Evolutionary conservation across 2,113 vertebrate species (phyloP).

Genomic region (Aphyosemion australe): DNA sequence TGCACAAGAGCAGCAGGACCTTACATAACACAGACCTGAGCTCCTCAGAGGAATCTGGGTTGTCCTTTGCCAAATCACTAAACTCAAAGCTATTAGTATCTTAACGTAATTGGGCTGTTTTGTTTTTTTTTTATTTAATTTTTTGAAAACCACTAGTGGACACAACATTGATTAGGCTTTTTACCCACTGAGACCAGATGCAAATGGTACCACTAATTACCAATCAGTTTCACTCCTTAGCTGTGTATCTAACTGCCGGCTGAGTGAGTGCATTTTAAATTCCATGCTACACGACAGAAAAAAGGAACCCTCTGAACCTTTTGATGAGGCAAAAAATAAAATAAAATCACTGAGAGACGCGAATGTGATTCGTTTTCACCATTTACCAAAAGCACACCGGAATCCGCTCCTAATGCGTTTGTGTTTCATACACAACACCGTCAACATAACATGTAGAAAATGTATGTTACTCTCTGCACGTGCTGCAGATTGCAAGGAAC

Average conservation of each 20-base stretch:
- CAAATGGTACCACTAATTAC: constrained; percentile 76
- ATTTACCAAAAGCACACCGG: constrained; percentile 38
- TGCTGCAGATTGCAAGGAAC: constrained; percentile 45
- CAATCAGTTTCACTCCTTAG: constrained; percentile 69
- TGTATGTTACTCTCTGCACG: constrained; percentile 15
- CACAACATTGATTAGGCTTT: constrained; percentile 69
- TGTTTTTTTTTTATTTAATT: constrained; percentile 24
- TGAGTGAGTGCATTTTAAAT: constrained; percentile 65
- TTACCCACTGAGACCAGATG: constrained; percentile 64
- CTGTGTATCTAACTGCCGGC: constrained; percentile 63
- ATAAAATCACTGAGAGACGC: constrained; percentile 39
- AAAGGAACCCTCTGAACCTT: constrained; percentile 60
- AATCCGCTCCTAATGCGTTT: constrained; percentile 42
- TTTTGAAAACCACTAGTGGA: constrained; percentile 53
- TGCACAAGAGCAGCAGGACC: constrained; percentile 58
- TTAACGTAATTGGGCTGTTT: constrained; percentile 62
- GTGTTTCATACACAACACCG: constrained; percentile 15
- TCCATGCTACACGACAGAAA: constrained; percentile 62
- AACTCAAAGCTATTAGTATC: constrained; percentile 65
- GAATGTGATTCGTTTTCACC: constrained; percentile 58
- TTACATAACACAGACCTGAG: constrained; percentile 59
- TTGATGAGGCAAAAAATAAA: constrained; percentile 35
- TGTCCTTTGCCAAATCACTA: constrained; percentile 47
- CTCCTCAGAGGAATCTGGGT: constrained; percentile 30
- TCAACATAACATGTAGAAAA: constrained; percentile 28